phyloP scores from a whole-genome alignment of 2,797 vertebrate genomes.

The Sebastes flavidus region DNA sequence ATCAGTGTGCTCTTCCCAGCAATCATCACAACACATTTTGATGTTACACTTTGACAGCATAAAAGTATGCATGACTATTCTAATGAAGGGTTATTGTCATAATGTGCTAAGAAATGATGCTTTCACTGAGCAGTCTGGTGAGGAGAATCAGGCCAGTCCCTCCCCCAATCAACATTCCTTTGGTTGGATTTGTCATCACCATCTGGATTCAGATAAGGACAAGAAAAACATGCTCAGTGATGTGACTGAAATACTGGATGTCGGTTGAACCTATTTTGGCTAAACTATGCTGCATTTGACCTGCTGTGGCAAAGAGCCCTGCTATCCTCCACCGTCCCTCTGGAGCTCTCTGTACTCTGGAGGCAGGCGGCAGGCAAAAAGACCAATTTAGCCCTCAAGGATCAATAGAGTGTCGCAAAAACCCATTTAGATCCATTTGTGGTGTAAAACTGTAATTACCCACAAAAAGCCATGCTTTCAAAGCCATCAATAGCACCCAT shows the following conservation, averaged over 20 bases:
- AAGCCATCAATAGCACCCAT: constrained; percentile 59
- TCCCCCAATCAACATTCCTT: not conserved
- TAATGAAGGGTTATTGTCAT: constrained; percentile 23
- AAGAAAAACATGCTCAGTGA: not conserved
- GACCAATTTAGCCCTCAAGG: constrained; percentile 65
- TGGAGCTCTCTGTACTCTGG: constrained; percentile 14
- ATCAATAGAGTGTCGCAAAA: constrained; percentile 73
- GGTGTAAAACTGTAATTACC: constrained; percentile 74
- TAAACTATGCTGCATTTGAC: constrained; percentile 11
- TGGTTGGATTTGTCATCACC: constrained; percentile 26
- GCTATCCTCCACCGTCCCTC: constrained; percentile 12
- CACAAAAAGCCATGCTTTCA: constrained; percentile 65
- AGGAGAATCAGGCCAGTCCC: not conserved
- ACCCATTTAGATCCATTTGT: constrained; percentile 78
- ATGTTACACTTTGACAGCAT: constrained; percentile 6
- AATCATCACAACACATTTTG: not conserved
- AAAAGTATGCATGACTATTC: not conserved
- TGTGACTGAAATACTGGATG: not conserved
- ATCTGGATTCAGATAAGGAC: not conserved
- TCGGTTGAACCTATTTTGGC: constrained; percentile 15
- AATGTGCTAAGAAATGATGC: not conserved
- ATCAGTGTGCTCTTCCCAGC: not conserved
- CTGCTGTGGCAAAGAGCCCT: not conserved
- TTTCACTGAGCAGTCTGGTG: not conserved
- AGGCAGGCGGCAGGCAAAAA: constrained; percentile 50